A percentile compares a stretch with the other conserved stretches of the same genome.
Conservation (phyloP, 2,888 invertebrate species). For the Margaritifera margaritifera region DNA sequence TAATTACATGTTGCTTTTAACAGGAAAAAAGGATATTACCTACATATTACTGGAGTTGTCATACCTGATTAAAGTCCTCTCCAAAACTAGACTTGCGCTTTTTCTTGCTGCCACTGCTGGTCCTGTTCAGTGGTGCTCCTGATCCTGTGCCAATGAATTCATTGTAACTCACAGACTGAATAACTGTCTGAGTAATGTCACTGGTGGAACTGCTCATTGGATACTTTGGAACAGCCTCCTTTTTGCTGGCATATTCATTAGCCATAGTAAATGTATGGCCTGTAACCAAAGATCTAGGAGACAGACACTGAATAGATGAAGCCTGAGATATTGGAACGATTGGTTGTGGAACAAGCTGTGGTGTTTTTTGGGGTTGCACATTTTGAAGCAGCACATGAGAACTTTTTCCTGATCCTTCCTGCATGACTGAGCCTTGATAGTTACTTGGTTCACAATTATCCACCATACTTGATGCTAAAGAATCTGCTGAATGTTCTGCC, state of each 20-base stretch:
- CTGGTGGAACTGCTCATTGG: conserved; percentile 19
- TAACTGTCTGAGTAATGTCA: conserved; percentile 34
- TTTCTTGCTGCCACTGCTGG: conserved; percentile 8
- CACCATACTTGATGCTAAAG: too few relatives aligned
- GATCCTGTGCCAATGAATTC: conserved; percentile 30
- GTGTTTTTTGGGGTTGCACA: conserved; percentile 14
- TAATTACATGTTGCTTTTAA: too few relatives aligned
- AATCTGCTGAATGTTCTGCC: too few relatives aligned
- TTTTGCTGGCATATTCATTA: too few relatives aligned
- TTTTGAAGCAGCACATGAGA: too few relatives aligned
- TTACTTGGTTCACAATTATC: too few relatives aligned
- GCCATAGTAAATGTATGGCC: too few relatives aligned
- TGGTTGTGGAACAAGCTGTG: conserved; percentile 55
- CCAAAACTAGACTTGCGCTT: conserved; percentile 18
- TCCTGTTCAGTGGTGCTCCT: background rate
- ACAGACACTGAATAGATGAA: conserved; percentile 15
- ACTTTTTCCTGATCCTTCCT: too few relatives aligned
- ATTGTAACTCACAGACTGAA: conserved; percentile 48
- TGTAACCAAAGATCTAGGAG: conserved; percentile 5
- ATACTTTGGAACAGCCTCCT: conserved; percentile 23
- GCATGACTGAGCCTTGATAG: too few relatives aligned
- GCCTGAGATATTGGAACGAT: conserved; percentile 52
- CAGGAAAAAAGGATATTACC: too few relatives aligned
- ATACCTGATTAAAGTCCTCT: conserved; percentile 15
- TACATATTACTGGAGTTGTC: too few relatives aligned